Conservation (phyloP, 2,888 invertebrate species). For the Cetonia aurata region DNA sequence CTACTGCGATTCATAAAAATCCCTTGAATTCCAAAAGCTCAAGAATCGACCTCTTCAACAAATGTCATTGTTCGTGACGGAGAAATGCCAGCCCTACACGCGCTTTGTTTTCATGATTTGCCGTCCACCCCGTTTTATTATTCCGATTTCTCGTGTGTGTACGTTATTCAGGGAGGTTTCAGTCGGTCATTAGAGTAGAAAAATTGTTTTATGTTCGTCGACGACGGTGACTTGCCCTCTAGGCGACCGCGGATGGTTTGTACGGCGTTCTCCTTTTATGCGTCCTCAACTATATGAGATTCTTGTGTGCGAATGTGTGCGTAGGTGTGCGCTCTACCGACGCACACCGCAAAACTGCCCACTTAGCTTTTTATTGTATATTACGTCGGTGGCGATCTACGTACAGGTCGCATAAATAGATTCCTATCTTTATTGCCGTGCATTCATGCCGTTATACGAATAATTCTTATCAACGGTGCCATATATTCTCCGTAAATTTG, state of each 20-base stretch:
- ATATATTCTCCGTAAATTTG: constrained; percentile 44
- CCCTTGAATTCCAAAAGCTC: constrained; percentile 16
- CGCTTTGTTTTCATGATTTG: constrained; percentile 32
- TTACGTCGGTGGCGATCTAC: constrained; percentile 13
- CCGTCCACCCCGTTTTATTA: constrained; percentile 18
- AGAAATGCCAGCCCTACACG: constrained; percentile 7
- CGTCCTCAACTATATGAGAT: neutral
- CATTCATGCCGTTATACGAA: constrained; percentile 50
- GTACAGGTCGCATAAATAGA: constrained; percentile 46
- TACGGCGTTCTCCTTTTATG: constrained; percentile 8
- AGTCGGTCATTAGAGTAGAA: constrained; percentile 32
- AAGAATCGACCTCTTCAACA: constrained; percentile 15
- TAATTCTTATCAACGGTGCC: constrained; percentile 46
- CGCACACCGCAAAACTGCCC: constrained; percentile 18
- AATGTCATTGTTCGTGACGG: constrained; percentile 21
- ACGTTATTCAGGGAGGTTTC: constrained; percentile 21
- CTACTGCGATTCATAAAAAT: neutral
- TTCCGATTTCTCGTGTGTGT: constrained; percentile 30
- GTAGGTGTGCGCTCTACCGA: constrained; percentile 6
- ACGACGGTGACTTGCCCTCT: constrained; percentile 23
- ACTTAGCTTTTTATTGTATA: constrained; percentile 29
- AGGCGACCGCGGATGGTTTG: constrained; percentile 12
- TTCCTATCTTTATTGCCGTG: constrained; percentile 48
- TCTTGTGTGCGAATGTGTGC: constrained; percentile 10
- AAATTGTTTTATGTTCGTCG: constrained; percentile 39